A percentile compares a stretch with the other conserved stretches of the same genome.
phyloP scores from a whole-genome alignment of 2,797 vertebrate genomes.

The Hypotaenidia okinawae region DNA sequence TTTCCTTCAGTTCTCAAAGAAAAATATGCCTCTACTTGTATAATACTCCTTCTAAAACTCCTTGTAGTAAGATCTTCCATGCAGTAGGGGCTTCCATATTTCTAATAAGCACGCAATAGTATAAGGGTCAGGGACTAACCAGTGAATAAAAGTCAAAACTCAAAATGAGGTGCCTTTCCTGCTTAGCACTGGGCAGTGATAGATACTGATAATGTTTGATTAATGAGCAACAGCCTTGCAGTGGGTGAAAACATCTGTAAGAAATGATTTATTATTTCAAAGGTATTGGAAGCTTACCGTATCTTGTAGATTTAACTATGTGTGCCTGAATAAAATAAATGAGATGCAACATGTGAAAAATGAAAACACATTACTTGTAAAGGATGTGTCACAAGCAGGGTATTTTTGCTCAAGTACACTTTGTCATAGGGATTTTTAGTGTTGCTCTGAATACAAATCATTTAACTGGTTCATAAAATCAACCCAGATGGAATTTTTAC shows the following conservation, averaged over 20 bases:
- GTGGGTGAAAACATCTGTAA: conserved; percentile 82
- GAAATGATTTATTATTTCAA: conserved; percentile 89
- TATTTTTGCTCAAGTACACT: conserved; percentile 82
- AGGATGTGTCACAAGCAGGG: conserved; percentile 81
- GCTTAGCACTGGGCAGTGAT: conserved; percentile 77
- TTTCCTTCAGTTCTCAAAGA: not conserved
- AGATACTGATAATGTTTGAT: conserved; percentile 87
- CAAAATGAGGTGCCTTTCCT: conserved; percentile 76
- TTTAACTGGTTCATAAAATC: conserved; percentile 82
- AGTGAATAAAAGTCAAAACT: conserved; percentile 80
- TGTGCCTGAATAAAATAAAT: conserved; percentile 86
- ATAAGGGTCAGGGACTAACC: conserved; percentile 75
- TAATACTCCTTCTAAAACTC: not conserved
- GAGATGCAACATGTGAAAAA: conserved; percentile 89
- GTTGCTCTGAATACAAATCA: conserved; percentile 83
- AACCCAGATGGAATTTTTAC: conserved; percentile 78
- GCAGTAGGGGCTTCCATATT: conserved; percentile 39
- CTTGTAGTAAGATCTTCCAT: not conserved
- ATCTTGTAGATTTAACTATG: conserved; percentile 82
- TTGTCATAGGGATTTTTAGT: conserved; percentile 82
- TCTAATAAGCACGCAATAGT: conserved; percentile 49
- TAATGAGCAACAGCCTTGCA: conserved; percentile 83
- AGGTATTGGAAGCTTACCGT: conserved; percentile 80
- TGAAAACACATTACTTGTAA: conserved; percentile 84
- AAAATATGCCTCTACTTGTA: not conserved